Evolutionary conservation across 2,113 vertebrate genomes (phyloP).

Genomic region (Chiloscyllium plagiosum): DNA sequence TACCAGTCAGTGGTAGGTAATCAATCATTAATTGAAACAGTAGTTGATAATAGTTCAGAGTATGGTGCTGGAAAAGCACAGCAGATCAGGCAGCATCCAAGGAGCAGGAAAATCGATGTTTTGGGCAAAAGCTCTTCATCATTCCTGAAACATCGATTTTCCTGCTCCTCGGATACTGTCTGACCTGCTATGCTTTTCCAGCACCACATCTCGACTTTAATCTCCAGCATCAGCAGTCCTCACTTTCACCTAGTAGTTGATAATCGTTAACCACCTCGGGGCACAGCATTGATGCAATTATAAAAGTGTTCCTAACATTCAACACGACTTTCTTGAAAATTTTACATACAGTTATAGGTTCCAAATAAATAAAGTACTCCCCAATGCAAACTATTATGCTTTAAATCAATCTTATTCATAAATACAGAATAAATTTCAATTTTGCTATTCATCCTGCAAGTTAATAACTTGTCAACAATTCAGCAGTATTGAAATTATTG

Average conservation of each 20-base stretch:
- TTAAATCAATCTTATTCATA: not conserved
- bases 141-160: too few species aligned
- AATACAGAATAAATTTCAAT: conserved; percentile 1
- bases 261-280: not conserved
- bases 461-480: not conserved
- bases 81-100: too few species aligned
- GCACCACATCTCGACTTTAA: too few species aligned
- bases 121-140: too few species aligned
- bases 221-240: too few species aligned
- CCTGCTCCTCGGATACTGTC: too few species aligned
- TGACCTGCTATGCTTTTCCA: too few species aligned
- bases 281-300: not conserved
- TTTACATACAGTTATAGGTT: not conserved
- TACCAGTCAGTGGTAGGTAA: not conserved
- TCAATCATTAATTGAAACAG: not conserved
- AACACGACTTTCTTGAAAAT: not conserved
- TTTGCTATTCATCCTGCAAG: not conserved
- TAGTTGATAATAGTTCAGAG: too few species aligned
- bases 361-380: not conserved
- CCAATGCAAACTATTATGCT: not conserved
- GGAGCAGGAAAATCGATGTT: too few species aligned
- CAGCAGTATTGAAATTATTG: not conserved
- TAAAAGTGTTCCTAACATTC: not conserved
- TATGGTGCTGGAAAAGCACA: too few species aligned
- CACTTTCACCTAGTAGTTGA: too few species aligned